Percentiles rank a stretch among this genome's conserved stretches.
Evolutionary conservation across 2,888 invertebrate genomes (phyloP).

Genomic region (Aspidapion aeneum): DNA sequence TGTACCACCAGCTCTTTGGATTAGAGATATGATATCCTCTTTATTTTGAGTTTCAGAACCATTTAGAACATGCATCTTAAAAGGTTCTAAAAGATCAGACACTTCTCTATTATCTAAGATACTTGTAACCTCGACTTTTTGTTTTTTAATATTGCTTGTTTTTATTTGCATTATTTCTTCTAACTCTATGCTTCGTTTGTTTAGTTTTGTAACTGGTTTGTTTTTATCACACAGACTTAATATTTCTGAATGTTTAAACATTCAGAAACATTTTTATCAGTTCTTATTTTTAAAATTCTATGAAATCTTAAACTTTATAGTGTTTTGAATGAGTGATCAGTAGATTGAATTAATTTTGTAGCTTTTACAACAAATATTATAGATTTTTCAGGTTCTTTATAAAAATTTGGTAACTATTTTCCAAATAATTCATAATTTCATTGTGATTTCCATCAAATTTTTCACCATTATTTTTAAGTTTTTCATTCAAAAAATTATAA

Average conservation of each 20-base stretch:
- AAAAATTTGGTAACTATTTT: constrained; percentile 72
- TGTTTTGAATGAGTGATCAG: constrained; percentile 63
- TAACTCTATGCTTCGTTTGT: constrained; percentile 52
- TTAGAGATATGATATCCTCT: constrained; percentile 57
- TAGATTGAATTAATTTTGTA: constrained; percentile 67
- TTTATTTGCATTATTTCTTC: constrained; percentile 47
- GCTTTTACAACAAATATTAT: constrained; percentile 74
- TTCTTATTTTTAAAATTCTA: constrained; percentile 69
- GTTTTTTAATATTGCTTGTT: constrained; percentile 34
- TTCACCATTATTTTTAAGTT: constrained; percentile 48
- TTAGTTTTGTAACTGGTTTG: constrained; percentile 54
- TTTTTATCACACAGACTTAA: constrained; percentile 51
- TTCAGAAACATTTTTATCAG: constrained; percentile 81
- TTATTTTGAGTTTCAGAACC: constrained; percentile 51
- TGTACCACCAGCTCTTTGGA: constrained; percentile 63
- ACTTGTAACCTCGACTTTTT: constrained; percentile 43
- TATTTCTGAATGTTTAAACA: constrained; percentile 73
- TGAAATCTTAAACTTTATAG: constrained; percentile 85
- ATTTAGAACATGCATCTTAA: constrained; percentile 67
- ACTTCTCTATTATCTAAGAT: constrained; percentile 44
- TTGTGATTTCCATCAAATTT: constrained; percentile 33
- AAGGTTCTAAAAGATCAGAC: constrained; percentile 57
- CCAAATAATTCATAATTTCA: constrained; percentile 55
- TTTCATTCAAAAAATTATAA: constrained; percentile 59
- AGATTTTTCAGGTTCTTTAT: constrained; percentile 80